Conservation (phyloP, 1,140 invertebrate genomes). For the Camponotus vicinus region DNA sequence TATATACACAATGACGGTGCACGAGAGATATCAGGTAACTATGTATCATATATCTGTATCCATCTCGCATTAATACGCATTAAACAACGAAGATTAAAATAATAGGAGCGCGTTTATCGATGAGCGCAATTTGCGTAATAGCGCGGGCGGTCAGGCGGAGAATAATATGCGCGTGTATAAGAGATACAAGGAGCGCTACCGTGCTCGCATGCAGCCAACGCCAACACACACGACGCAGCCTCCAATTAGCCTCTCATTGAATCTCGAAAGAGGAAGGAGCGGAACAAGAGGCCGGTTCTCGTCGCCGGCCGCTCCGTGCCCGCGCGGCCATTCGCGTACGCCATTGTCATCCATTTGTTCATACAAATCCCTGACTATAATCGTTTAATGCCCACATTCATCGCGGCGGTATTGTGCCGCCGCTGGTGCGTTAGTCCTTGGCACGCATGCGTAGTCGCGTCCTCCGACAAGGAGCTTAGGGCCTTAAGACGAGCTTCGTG, state of each 20-base stretch:
- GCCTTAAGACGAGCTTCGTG: slow-evolving; percentile 75
- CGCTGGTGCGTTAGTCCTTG: slow-evolving; percentile 75
- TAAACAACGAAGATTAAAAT: slow-evolving; percentile 58
- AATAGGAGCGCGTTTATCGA: slow-evolving; percentile 56
- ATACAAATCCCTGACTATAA: slow-evolving; percentile 80
- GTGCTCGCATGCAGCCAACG: slow-evolving; percentile 44
- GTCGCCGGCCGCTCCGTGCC: slow-evolving; percentile 60
- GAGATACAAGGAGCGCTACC: slow-evolving; percentile 54
- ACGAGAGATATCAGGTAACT: slow-evolving; percentile 2
- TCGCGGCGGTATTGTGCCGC: slow-evolving; percentile 75
- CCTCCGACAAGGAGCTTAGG: slow-evolving; percentile 77
- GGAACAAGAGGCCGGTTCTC: slow-evolving; percentile 55
- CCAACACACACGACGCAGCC: slow-evolving; percentile 45
- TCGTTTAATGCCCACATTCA: slow-evolving; percentile 82
- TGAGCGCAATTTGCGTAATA: slow-evolving; percentile 61
- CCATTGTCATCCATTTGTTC: slow-evolving; percentile 81
- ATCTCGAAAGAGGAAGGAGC: slow-evolving; percentile 65
- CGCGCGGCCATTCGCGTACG: slow-evolving; percentile 68
- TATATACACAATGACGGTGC: slow-evolving; percentile 27
- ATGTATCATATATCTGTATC: background rate
- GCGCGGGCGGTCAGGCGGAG: slow-evolving; percentile 38
- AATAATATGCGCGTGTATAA: slow-evolving; percentile 49
- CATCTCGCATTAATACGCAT: slow-evolving; percentile 16
- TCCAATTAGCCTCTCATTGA: slow-evolving; percentile 65
- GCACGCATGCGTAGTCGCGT: slow-evolving; percentile 80